These are phyloP conservation scores for Enteromius unitaeniatus DNA, from an alignment of 2,797 vertebrate genomes.

Conservation along the genomic window DNA sequence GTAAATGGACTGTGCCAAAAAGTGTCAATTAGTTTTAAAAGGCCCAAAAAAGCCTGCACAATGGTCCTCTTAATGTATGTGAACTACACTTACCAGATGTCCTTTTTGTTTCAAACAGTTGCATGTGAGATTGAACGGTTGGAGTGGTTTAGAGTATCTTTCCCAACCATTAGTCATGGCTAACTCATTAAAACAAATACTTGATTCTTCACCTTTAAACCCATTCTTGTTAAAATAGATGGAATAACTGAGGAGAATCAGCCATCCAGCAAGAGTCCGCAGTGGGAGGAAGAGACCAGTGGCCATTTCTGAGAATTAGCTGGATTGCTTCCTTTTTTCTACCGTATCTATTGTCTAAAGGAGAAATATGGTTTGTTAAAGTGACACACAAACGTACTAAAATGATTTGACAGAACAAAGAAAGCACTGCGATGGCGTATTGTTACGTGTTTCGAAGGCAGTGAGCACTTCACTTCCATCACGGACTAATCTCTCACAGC, in stretches of 20 bases:
- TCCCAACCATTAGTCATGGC: constrained; percentile 64
- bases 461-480: constrained; percentile 14
- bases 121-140: constrained; percentile 61
- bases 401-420: constrained; percentile 20
- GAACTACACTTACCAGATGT: constrained; percentile 65
- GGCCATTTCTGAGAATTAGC: constrained; percentile 27
- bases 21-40: constrained; percentile 68
- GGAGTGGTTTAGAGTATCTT: constrained; percentile 66
- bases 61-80: constrained; percentile 66
- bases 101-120: constrained; percentile 64
- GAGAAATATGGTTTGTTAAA: constrained; percentile 39
- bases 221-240: constrained; percentile 57
- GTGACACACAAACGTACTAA: neutral
- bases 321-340: constrained; percentile 40
- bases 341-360: constrained; percentile 40
- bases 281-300: constrained; percentile 42
- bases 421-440: neutral
- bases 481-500: constrained; percentile 9
- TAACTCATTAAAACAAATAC: constrained; percentile 66
- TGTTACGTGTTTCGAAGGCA: constrained; percentile 14
- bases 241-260: constrained; percentile 46
- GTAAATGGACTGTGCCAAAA: constrained; percentile 65
- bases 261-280: constrained; percentile 31
- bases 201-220: constrained; percentile 59
- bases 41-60: constrained; percentile 56